phyloP scores from a whole-genome alignment of 2,113 vertebrate genomes.

The Clarias batrachus region DNA sequence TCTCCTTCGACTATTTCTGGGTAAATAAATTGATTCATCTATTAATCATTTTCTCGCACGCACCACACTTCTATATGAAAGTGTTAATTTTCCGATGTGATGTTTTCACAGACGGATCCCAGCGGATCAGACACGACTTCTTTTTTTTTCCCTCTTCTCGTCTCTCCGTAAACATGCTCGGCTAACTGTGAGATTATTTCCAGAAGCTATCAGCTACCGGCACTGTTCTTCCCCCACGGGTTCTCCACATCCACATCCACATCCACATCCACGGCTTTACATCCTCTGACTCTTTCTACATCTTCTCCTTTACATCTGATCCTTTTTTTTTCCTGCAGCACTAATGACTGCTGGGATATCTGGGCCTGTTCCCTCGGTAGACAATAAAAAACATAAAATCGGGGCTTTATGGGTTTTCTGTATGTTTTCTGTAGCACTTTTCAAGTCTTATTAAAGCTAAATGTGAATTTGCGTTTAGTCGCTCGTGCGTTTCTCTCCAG shows the following conservation, averaged over 20 bases:
- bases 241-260: conserved; percentile 13
- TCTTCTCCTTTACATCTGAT: conserved; percentile 28
- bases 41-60: not conserved
- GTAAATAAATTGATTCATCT: not conserved
- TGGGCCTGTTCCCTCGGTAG: conserved; percentile 19
- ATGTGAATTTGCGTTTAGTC: not conserved
- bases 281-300: conserved; percentile 49
- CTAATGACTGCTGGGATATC: conserved; percentile 7
- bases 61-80: no score
- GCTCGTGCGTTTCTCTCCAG: conserved; percentile 14
- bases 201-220: conserved; percentile 50
- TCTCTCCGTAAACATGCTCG: conserved; percentile 32
- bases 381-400: conserved; percentile 22
- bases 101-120: not conserved
- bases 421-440: not conserved
- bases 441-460: conserved; percentile 8
- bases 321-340: not conserved
- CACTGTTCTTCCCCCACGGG: conserved; percentile 40
- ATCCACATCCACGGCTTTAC: conserved; percentile 50
- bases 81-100: not conserved
- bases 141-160: conserved; percentile 1
- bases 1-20: not conserved
- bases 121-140: not conserved
- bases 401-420: not conserved
- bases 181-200: conserved; percentile 54